A percentile compares a stretch with the other conserved stretches of the same genome.
Evolutionary conservation across 2,113 vertebrate genomes (phyloP).

Genomic region (Ondatra zibethicus): DNA sequence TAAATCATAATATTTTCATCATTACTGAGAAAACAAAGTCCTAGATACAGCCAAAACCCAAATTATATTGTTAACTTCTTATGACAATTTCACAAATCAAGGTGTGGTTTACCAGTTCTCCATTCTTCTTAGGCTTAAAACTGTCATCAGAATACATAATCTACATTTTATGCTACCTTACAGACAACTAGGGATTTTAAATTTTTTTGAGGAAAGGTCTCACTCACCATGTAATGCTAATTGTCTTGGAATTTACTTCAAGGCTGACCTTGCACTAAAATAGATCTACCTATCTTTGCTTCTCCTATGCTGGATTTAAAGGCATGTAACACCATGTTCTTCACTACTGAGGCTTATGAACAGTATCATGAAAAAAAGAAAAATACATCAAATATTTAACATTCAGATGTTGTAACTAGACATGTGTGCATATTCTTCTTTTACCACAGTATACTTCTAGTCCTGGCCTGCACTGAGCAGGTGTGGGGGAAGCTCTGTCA

Average conservation of each 20-base stretch:
- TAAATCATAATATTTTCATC: not conserved
- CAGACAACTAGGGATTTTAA: not conserved
- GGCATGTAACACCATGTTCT: not conserved
- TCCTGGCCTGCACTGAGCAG: not conserved
- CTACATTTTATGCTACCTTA: not conserved
- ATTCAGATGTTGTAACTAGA: not conserved
- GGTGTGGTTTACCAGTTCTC: not conserved
- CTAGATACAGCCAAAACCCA: accelerated
- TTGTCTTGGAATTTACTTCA: not conserved
- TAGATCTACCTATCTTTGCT: not conserved
- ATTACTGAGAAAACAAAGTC: not conserved
- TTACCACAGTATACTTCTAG: not conserved
- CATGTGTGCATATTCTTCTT: not conserved
- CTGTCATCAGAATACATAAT: not conserved
- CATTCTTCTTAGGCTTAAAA: not conserved
- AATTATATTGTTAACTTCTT: not conserved
- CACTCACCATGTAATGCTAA: not conserved
- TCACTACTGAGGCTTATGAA: not conserved
- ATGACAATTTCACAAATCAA: not conserved
- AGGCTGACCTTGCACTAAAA: not conserved
- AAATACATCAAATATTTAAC: not conserved
- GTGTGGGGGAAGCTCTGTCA: not conserved
- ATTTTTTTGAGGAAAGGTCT: not conserved
- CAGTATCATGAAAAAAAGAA: not conserved
- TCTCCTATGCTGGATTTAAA: not conserved